phyloP scores from a whole-genome alignment of 2,888 invertebrate species.

The Chloromyia formosa region DNA sequence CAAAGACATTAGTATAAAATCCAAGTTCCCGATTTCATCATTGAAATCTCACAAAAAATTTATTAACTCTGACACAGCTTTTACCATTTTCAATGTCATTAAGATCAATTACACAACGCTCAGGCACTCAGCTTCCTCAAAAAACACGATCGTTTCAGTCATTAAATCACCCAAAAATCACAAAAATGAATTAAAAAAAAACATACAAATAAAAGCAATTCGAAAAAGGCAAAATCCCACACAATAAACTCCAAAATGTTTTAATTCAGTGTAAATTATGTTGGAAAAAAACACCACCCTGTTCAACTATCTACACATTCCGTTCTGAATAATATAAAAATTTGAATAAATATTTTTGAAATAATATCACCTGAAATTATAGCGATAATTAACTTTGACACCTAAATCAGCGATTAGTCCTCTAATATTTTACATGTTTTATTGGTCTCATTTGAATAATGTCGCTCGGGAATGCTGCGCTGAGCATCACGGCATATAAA shows the following conservation, averaged over 20 bases:
- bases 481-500: background rate
- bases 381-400: slow-evolving; percentile 42
- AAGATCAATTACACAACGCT: slow-evolving; percentile 15
- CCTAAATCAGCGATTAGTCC: slow-evolving; percentile 37
- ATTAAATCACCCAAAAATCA: background rate
- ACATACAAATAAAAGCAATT: background rate
- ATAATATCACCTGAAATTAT: slow-evolving; percentile 35
- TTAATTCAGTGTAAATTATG: slow-evolving; percentile 38
- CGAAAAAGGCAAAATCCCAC: slow-evolving; percentile 2
- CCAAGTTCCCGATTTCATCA: background rate
- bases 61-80: background rate
- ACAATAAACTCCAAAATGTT: slow-evolving; percentile 19
- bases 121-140: background rate
- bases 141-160: background rate
- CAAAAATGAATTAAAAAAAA: background rate
- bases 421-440: slow-evolving; percentile 35
- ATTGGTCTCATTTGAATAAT: slow-evolving; percentile 37
- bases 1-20: too few species aligned
- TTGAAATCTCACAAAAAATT: background rate
- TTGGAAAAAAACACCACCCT: slow-evolving; percentile 24
- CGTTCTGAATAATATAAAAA: slow-evolving; percentile 17
- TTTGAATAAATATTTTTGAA: slow-evolving; percentile 23
- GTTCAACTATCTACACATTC: background rate
- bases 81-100: slow-evolving; percentile 9
- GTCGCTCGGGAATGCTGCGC: background rate